Base-by-base conservation (phyloP, 2,797 vertebrate species). In the Molothrus aeneus region DNA sequence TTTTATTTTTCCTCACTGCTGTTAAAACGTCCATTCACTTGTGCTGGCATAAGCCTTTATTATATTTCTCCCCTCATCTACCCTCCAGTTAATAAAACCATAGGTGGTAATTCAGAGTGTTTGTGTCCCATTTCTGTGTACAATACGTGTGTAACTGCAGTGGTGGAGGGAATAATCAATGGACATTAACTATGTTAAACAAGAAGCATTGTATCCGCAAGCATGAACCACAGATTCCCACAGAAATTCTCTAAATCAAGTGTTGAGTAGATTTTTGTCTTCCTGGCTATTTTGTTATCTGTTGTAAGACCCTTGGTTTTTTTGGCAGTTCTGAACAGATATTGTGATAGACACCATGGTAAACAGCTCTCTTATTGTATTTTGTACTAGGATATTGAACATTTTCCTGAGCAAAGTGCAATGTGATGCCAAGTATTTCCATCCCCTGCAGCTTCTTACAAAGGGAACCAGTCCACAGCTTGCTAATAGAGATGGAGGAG, bases 381-480 rank as follows among this genome's bases (percentile, higher is more conserved):
- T 97, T 96, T 90, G 93, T 43, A 51, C 97, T 81, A 87, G 96
- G 97, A 95, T 75, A 90, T 86, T 88, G 95, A 97, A 96, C 93
- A 81, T 95, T 98, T 97, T 98, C 97, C 98, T 97, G 97, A 98
- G 98, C 96, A 89, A 95, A 98, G 93, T 57, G 88, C 57, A 91
- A 94, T 96, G 96, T 97, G 53, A 89, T 97, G 98, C 98, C 98
- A 98, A 98, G 93, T 96, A 98, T 98, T 96, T 94, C 88, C 92
- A 68, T 96, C 98, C 97, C 98, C 98, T 96, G 97, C 95, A 69
- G 98, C 95, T 97, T 68, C 94, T 74, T 77, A 97, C 98, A 98
- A 98, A 98, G 94, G 92, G 61, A 90, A 94, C 95, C 84, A 74
- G 95, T 95, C 96, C 89, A 29, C 70, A 92, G 96, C 94, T 88